Base-by-base conservation (phyloP, 2,888 invertebrate genomes). In the Thalpophila matura region DNA sequence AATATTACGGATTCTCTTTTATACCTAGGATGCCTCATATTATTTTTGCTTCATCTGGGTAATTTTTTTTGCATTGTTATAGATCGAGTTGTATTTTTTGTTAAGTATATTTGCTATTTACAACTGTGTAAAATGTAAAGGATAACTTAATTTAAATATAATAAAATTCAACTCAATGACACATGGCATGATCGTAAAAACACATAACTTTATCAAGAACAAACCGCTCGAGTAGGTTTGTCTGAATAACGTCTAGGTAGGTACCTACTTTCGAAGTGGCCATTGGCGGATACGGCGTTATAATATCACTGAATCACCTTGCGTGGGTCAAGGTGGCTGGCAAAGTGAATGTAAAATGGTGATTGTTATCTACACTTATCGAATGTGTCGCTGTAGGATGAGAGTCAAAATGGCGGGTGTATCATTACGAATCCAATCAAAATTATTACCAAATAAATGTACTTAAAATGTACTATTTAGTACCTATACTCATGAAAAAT, bases 301-400 rank as follows among this genome's bases (percentile, higher is more conserved):
- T 90, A 91, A 92, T 91, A 92, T 90, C 89, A 92, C 91, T 91
- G 89, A 91, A 90, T 91, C 91, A 92, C 94, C 91, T 93, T 91
- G 94, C 90, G 87, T 91, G 89, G 93, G 91, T 91, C 93, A 94
- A 94, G 93, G 93, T 88, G 84, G 85, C 85, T 83, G 60, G 79
- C 81, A 82, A 89, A 92, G 93, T 92, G 94, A 94, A 94, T 93
- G 94, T 92, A 91, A 88, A 89, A 88, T 87, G 81, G 77, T 74
- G 86, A 89, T 87, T 87, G 85, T 88, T 87, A 89, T 87, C 87
- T 82, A 68, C 76, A 74, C 80, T 82, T 86, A 82, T 83, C 80
- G 80, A 86, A 82, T 82, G 77, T 77, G 79, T 75, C 62, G 59
- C 61, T 66, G 64, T 14, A 63, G 18, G 62, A n/a, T n/a, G n/a